A percentile compares a stretch with the other conserved stretches of the same genome.
Evolutionary conservation across 2,797 vertebrate genomes (phyloP).

Genomic region (Scyliorhinus canicula): DNA sequence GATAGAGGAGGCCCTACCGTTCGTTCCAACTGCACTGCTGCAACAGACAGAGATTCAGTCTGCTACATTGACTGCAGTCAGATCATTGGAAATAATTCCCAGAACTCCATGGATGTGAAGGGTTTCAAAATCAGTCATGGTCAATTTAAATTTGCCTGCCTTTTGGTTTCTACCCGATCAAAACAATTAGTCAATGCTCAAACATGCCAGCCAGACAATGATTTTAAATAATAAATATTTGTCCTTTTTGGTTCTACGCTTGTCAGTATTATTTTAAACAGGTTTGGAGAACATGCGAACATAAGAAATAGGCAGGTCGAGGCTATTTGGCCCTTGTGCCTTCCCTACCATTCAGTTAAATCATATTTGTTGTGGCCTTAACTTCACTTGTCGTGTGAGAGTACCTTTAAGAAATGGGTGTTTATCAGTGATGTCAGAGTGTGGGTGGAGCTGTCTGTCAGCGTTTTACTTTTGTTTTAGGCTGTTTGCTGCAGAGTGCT

Average conservation of each 20-base stretch:
- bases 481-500: too few relatives aligned
- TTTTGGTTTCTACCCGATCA: background rate
- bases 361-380: background rate
- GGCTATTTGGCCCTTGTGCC: too few relatives aligned
- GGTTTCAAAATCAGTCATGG: background rate
- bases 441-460: too few relatives aligned
- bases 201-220: background rate
- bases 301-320: background rate
- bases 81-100: background rate
- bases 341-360: background rate
- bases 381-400: too few relatives aligned
- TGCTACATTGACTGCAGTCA: background rate
- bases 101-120: background rate
- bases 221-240: background rate
- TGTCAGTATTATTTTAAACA: background rate
- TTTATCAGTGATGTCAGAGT: too few relatives aligned
- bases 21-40: background rate
- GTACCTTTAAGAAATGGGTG: too few relatives aligned
- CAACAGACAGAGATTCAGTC: background rate
- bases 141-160: conserved; percentile 19
- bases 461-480: too few relatives aligned
- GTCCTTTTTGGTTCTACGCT: background rate
- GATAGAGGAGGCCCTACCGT: background rate
- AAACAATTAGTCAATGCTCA: conserved; percentile 17
- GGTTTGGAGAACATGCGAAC: background rate